Base-by-base conservation (phyloP, 1,140 invertebrate species). In the Oryctes rhinoceros region DNA sequence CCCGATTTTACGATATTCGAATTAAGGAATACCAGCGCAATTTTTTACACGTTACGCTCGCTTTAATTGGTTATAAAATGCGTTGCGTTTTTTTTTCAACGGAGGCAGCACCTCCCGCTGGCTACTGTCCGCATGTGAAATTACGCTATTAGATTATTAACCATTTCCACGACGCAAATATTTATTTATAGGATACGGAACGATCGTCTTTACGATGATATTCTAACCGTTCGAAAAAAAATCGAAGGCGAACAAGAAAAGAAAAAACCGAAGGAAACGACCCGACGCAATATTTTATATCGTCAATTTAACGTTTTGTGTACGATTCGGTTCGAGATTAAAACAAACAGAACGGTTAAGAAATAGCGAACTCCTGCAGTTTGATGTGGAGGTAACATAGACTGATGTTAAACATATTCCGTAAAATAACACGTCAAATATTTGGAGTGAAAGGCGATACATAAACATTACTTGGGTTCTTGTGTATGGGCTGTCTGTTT, bases 311-410 rank as follows among this genome's bases (percentile, higher is more conserved):
- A 71, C 65, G 65, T 24, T 71, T 37, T 71, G 65, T 71, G 65
- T 71, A 71, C 65, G 35, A 59, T 59, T 59, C 65, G 65, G 35
- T 71, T 71, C 65, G 65, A 37, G 65, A 71, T 71, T 71, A 71
- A 71, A 71, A 71, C 65, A 71, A 71, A 71, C 65, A 71, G 65
- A 71, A 71, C 65, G 65, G 65, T 71, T 71, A 71, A 71, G 65
- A 71, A 71, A 71, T 71, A 24, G 65, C 65, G 65, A 71, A 37
- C 65, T 24, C 65, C 65, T 37, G 65, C 65, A 37, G 65, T 71
- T 71, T 71, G 65, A 71, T 71, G 65, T 9, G 65, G 65, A 71
- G 65, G 65, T 71, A 71, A 30, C 65, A 20, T 71, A 13, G 65
- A 20, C 65, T 37, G 65, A 71, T 71, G 65, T 71, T 71, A 24